Evolutionary conservation across 1,140 invertebrate genomes (phyloP), one percentile per base, ranked within the genome.

Genomic region (Heliothis subflexa): DNA sequence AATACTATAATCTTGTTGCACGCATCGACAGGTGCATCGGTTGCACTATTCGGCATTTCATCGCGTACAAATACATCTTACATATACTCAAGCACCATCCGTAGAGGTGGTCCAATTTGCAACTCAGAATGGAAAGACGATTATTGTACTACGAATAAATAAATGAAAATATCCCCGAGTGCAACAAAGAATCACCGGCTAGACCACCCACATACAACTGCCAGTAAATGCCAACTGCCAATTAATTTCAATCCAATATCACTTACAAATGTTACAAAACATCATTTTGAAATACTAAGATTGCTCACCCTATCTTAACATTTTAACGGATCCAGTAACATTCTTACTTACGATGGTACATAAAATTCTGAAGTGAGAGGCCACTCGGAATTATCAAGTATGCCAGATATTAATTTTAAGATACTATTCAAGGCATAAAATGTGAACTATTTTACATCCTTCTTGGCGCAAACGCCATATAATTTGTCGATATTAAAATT

Each of bases 211-310:
- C 40, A 16, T 28, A 57, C 40, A 28, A 50, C 28, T 28, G 45
- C 21, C 33, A n/a, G 54, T 25, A 74, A 74, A 74, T 74, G 55
- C 71, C 71, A 74, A 74, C 55, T 74, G 55, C 71, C 40, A 61
- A 74, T 74, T 74, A 74, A 61, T 74, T 74, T 74, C 71, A 59
- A 74, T 74, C 40, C 71, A 74, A 74, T 61, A 74, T 74, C 57
- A 64, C 49, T 76, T 54, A 64, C 45, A 59, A 33, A 49, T 28
- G 55, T 59, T 47, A 73, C 55, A 66, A 64, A 76, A 76, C 47
- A 64, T 76, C n/a, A 76, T 76, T 52, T 76, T 18, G 47, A 54
- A 76, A 64, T 21, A 64, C 16, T 62, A 64, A 40, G 33, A 40
- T 64, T 52, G 49, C 66, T 18, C 28, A 47, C 7, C 40, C 55